Evolutionary conservation across 2,888 invertebrate species (phyloP).

Genomic region (Escarpia spicata): DNA sequence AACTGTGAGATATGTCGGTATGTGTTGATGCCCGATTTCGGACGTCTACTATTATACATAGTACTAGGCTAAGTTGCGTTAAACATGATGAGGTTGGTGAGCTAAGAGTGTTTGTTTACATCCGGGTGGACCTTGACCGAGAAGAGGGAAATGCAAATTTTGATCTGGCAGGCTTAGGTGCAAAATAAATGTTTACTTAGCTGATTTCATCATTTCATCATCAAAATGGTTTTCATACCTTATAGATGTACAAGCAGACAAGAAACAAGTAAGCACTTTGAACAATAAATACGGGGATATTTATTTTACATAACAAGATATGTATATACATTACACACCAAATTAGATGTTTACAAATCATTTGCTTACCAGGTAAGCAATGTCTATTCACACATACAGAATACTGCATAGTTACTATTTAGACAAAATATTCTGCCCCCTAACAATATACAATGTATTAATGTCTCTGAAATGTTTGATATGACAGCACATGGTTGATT

Average conservation of each 20-base stretch:
- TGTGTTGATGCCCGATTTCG: too few species aligned
- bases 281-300: constrained; percentile 3
- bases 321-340: constrained; percentile 12
- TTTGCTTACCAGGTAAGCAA: constrained; percentile 16
- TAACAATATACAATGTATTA: constrained; percentile 8
- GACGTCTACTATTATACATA: too few species aligned
- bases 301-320: constrained; percentile 16
- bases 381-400: constrained; percentile 13
- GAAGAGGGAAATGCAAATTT: too few species aligned
- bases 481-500: background rate
- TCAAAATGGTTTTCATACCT: too few species aligned
- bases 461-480: background rate
- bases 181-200: too few species aligned
- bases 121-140: too few species aligned
- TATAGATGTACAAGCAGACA: background rate
- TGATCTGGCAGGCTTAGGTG: too few species aligned
- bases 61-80: too few species aligned
- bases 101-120: too few species aligned
- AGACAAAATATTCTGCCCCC: constrained; percentile 3
- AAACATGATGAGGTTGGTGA: too few species aligned
- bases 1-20: too few species aligned
- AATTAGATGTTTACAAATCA: constrained; percentile 5
- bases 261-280: background rate
- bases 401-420: constrained; percentile 16
- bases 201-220: too few species aligned